A percentile compares a stretch with the other conserved stretches of the same genome.
phyloP scores from a whole-genome alignment of 2,888 invertebrate genomes.

The Esperia sulphurella region DNA sequence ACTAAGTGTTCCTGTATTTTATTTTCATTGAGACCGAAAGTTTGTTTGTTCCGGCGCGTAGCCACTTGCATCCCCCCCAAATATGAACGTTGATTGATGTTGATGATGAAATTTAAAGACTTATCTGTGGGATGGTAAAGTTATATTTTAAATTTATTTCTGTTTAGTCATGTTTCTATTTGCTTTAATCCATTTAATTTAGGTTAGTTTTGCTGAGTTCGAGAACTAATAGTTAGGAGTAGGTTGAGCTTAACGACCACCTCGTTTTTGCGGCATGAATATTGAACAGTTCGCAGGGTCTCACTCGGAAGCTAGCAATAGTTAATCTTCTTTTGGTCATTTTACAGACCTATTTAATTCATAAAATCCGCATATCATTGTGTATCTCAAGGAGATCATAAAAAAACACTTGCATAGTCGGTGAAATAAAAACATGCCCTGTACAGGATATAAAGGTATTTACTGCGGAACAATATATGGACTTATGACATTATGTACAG shows the following conservation, averaged over 20 bases:
- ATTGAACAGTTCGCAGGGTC: conserved; percentile 41
- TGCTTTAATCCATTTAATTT: too few species aligned
- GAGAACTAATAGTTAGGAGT: conserved; percentile 26
- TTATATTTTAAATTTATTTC: too few species aligned
- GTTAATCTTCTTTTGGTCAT: conserved; percentile 46
- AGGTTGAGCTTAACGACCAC: conserved; percentile 35
- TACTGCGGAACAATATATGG: too few species aligned
- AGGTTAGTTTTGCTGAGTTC: conserved; percentile 7
- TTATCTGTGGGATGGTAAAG: too few species aligned
- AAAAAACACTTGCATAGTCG: too few species aligned
- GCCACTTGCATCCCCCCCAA: too few species aligned
- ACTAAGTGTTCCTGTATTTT: neutral
- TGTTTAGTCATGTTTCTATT: too few species aligned
- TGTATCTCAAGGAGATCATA: neutral
- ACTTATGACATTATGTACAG: too few species aligned
- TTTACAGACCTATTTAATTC: conserved; percentile 37
- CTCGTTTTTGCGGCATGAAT: conserved; percentile 43
- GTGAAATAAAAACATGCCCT: too few species aligned
- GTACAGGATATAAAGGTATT: too few species aligned
- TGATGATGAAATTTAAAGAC: neutral
- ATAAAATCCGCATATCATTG: conserved; percentile 26
- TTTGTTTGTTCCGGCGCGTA: neutral
- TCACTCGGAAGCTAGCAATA: conserved; percentile 31
- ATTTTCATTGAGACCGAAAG: too few species aligned
- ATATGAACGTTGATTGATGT: too few species aligned